Evolutionary conservation across 2,888 invertebrate genomes (phyloP), one percentile per base, ranked within the genome.

Genomic region (Athalia cordata): DNA sequence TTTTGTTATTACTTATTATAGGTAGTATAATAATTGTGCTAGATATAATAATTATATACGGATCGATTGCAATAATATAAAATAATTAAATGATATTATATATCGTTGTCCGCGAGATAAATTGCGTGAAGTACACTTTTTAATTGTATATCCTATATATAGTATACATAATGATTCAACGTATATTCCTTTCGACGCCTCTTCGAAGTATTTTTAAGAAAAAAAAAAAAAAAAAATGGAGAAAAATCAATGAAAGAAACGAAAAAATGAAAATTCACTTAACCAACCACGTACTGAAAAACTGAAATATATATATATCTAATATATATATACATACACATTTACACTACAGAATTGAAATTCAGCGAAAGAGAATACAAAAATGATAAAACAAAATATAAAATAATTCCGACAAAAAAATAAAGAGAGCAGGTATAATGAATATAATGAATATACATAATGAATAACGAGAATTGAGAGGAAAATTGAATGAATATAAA

Each of bases 401-500:
- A 13, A 13, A 59, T 59, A 6, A 59, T 59, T 9, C 62, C 11
- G 29, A 8, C 5, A 15, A 15, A 43, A 62, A 29, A 59, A 64
- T 4, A 43, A 29, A 65, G 8, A 43, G 9, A 65, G 8, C 5
- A 9, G 43, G 8, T 43, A 64, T 6, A 65, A 65, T 65, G 9
- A 65, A n/a, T n/a, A 61, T 61, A 61, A 61, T 61, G 13, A 61
- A n/a, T 3, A 61, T 61, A n/a, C n/a, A 61, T n/a, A n/a, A 61
- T n/a, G 11, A 61, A 61, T 61, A 70, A n/a, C 5, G 45, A 29
- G 8, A 49, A 11, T 11, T 6, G 8, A 49, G 50, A 29, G 47
- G 59, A 49, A 81, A 66, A 75, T 65, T 62, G 52, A 59, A 78
- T 70, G 78, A 79, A 13, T 79, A 80, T 82, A 79, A 78, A 80